Conservation (phyloP, 2,888 invertebrate genomes). For the Alitta virens region DNA sequence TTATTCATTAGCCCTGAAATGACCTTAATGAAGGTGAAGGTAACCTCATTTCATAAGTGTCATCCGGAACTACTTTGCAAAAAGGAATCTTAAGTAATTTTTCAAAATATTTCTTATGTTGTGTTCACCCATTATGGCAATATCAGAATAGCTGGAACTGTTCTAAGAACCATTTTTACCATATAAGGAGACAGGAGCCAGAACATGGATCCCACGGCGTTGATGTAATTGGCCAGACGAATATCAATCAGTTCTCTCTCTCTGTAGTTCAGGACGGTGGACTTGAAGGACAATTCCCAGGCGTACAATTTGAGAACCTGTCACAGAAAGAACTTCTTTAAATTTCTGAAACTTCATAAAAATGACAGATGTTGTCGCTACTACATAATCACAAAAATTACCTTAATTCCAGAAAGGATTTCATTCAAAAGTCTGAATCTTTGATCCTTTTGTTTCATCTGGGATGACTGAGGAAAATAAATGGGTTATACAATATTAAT, state of each 20-base stretch:
- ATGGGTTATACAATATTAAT: no score
- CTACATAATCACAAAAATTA: conserved; percentile 18
- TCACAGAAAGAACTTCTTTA: no score
- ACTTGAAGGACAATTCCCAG: conserved; percentile 56
- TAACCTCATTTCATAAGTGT: not conserved
- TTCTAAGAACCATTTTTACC: no score
- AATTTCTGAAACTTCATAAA: no score
- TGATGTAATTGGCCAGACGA: conserved; percentile 42
- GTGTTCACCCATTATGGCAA: no score
- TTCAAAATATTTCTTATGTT: no score
- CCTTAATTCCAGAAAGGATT: conserved; percentile 52
- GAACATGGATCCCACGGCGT: conserved; percentile 25
- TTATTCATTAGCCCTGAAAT: not conserved
- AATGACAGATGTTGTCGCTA: no score
- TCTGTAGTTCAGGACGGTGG: conserved; percentile 45
- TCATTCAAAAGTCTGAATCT: conserved; percentile 49
- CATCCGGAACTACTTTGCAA: no score
- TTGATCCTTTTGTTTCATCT: conserved; percentile 43
- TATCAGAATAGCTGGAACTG: no score
- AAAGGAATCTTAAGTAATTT: no score
- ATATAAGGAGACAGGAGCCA: conserved; percentile 26
- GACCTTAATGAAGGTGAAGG: not conserved
- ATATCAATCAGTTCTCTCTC: conserved; percentile 50
- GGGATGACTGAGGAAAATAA: no score
- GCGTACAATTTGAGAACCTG: conserved; percentile 51